phyloP scores from a whole-genome alignment of 2,888 invertebrate species.

The Pogonocherus hispidulus region DNA sequence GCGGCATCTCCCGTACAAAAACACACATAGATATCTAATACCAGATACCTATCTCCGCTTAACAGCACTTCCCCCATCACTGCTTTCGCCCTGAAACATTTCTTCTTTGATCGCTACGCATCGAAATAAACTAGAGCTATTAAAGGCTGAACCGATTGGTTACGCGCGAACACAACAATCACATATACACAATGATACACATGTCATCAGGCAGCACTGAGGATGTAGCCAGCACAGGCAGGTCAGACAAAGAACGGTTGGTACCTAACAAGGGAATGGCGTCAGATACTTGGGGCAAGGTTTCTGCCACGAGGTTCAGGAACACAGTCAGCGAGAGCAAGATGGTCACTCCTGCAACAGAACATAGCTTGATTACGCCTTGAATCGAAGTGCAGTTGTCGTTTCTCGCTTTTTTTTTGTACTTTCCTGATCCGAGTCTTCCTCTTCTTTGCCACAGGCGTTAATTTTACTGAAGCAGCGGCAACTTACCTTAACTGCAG shows the following conservation, averaged over 20 bases:
- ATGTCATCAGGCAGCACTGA: constrained; percentile 69
- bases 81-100: constrained; percentile 66
- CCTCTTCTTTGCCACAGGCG: not conserved
- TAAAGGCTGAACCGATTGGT: constrained; percentile 50
- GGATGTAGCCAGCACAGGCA: constrained; percentile 70
- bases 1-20: constrained; percentile 59
- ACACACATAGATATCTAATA: constrained; percentile 55
- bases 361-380: constrained; percentile 73
- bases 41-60: constrained; percentile 53
- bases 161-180: constrained; percentile 67
- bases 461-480: not conserved
- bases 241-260: constrained; percentile 70
- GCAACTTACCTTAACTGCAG: constrained; percentile 25
- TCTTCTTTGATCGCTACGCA: constrained; percentile 68
- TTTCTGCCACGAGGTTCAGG: constrained; percentile 99
- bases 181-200: constrained; percentile 69
- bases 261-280: constrained; percentile 99
- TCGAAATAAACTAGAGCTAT: constrained; percentile 48
- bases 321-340: constrained; percentile 99
- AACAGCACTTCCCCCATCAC: constrained; percentile 61
- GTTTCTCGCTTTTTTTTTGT: not conserved
- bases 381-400: constrained; percentile 29
- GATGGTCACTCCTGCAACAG: constrained; percentile 98
- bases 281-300: constrained; percentile 99
- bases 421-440: not conserved